A percentile compares a stretch with the other conserved stretches of the same genome.
Evolutionary conservation across 2,888 invertebrate genomes (phyloP).

Genomic region (Ramazzottius varieornatus): DNA sequence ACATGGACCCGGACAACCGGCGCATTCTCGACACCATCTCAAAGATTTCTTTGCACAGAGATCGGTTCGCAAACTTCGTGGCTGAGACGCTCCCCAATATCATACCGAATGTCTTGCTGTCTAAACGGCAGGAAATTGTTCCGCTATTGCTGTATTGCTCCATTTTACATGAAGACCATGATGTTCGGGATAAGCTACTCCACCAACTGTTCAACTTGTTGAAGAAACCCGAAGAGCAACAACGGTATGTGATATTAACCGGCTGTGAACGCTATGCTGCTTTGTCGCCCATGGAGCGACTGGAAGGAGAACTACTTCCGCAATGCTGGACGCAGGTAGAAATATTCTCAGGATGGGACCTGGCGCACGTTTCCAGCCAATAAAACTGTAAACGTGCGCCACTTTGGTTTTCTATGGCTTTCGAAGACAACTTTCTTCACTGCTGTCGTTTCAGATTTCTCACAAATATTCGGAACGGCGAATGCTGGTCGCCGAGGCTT

Average conservation of each 20-base stretch:
- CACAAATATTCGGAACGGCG: conserved; percentile 39
- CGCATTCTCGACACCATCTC: neutral
- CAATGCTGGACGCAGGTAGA: conserved; percentile 40
- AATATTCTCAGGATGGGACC: too few species aligned
- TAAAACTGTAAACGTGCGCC: too few species aligned
- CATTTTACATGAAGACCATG: conserved; percentile 31
- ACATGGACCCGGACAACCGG: neutral
- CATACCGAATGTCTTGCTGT: conserved; percentile 30
- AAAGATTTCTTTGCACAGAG: neutral
- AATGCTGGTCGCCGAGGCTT: conserved; percentile 39
- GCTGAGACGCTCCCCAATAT: conserved; percentile 33
- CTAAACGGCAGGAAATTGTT: conserved; percentile 30
- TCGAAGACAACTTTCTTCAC: too few species aligned
- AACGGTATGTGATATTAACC: conserved; percentile 26
- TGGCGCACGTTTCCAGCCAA: too few species aligned
- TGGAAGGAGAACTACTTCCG: conserved; percentile 39
- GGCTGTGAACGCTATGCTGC: conserved; percentile 1
- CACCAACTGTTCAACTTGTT: conserved; percentile 41
- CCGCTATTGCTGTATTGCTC: conserved; percentile 36
- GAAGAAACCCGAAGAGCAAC: conserved; percentile 39
- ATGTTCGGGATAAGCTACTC: conserved; percentile 35
- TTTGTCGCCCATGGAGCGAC: conserved; percentile 22
- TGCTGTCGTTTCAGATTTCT: conserved; percentile 26
- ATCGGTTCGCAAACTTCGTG: conserved; percentile 19
- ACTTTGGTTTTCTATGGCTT: too few species aligned